A percentile compares a stretch with the other conserved stretches of the same genome.
Evolutionary conservation across 2,888 invertebrate species (phyloP).

Genomic region (Cenopis cana): DNA sequence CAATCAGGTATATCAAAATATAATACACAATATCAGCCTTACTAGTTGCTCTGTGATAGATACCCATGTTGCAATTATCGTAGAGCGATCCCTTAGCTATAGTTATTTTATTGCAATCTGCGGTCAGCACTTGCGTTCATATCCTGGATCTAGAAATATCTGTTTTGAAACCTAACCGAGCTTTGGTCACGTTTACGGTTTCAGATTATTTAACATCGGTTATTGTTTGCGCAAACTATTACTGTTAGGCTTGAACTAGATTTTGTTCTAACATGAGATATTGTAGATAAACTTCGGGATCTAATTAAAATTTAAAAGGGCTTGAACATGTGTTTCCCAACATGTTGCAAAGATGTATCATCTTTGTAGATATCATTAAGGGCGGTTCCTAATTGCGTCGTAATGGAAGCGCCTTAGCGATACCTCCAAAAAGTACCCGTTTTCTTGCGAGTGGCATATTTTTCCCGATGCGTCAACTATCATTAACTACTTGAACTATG

Average conservation of each 20-base stretch:
- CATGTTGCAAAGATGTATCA: too few relatives aligned
- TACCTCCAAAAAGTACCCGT: too few relatives aligned
- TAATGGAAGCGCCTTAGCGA: too few relatives aligned
- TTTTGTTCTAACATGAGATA: not conserved
- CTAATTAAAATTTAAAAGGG: too few relatives aligned
- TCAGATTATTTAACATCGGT: conserved; percentile 54
- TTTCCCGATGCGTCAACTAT: too few relatives aligned
- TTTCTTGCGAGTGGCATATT: too few relatives aligned
- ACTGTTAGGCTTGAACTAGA: conserved; percentile 2
- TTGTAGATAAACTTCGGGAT: too few relatives aligned
- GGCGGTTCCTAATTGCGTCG: too few relatives aligned
- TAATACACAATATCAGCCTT: not conserved
- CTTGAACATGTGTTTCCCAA: too few relatives aligned
- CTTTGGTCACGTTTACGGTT: conserved; percentile 67
- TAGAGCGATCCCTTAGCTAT: conserved; percentile 7
- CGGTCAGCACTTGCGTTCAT: conserved; percentile 58
- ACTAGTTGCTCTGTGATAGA: not conserved
- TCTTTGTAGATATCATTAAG: too few relatives aligned
- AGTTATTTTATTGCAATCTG: conserved; percentile 50
- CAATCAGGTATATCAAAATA: too few relatives aligned
- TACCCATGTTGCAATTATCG: conserved; percentile 19
- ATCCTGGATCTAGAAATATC: conserved; percentile 72
- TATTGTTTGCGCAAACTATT: conserved; percentile 54
- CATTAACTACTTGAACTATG: too few relatives aligned
- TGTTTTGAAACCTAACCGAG: conserved; percentile 72